phyloP scores from a whole-genome alignment of 2,113 vertebrate species.

The Vanacampus margaritifer region DNA sequence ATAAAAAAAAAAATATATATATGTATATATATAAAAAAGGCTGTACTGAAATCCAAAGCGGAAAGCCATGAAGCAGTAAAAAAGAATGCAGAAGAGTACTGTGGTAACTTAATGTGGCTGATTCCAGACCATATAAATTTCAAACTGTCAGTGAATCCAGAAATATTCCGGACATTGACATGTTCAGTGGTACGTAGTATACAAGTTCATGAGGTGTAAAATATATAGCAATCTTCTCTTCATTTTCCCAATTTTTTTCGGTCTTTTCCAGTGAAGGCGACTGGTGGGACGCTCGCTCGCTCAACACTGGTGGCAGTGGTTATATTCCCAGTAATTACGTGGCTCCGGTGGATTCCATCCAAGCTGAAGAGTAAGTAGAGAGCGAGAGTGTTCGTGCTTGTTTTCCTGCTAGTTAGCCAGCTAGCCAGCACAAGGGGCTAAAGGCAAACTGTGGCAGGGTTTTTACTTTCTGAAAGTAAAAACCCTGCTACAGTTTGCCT shows the following conservation, averaged over 20 bases:
- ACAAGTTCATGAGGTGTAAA: slow-evolving; percentile 5
- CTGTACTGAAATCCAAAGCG: neutral
- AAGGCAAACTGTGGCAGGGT: too few relatives aligned
- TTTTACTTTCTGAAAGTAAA: too few relatives aligned
- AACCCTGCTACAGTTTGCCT: too few relatives aligned
- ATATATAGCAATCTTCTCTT: slow-evolving; percentile 7
- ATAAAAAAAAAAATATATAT: too few relatives aligned
- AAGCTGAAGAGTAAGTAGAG: slow-evolving; percentile 91
- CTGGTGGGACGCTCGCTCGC: slow-evolving; percentile 96
- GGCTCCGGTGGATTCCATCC: slow-evolving; percentile 96
- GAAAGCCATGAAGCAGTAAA: neutral
- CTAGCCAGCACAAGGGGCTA: too few relatives aligned
- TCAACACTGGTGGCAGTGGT: slow-evolving; percentile 90
- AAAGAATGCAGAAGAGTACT: neutral
- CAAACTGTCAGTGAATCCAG: neutral
- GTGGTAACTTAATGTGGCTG: neutral
- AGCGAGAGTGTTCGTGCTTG: slow-evolving; percentile 4
- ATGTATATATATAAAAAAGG: too few relatives aligned
- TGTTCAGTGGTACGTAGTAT: slow-evolving; percentile 3
- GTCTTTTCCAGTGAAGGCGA: slow-evolving; percentile 87
- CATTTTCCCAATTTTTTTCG: slow-evolving; percentile 14
- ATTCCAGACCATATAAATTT: neutral
- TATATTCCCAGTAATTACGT: slow-evolving; percentile 99
- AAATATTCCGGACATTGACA: slow-evolving; percentile 1
- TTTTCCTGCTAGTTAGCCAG: neutral